Base-by-base conservation (phyloP, 2,888 invertebrate species). In the Leptinotarsa peninsularis region DNA sequence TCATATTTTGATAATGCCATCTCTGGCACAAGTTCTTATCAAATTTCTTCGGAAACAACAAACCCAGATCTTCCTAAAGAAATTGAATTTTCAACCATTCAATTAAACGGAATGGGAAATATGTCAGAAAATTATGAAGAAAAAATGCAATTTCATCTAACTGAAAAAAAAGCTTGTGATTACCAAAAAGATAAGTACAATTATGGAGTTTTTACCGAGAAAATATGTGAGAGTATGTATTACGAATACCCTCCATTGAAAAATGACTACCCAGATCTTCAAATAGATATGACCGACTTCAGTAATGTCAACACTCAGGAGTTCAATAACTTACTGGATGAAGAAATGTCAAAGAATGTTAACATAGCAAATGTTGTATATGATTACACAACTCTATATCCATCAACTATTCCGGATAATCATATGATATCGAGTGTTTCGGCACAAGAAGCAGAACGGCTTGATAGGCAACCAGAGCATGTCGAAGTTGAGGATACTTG, bases 401-500 rank as follows among this genome's bases (percentile, higher is more conserved):
- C 83, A 21, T 76, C 82, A n/a, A 81, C 74, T 71, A 81, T 83
- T 43, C 80, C 83, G 4, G 82, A 84, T 69, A 81, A 79, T 75
- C 82, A 82, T 71, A 83, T 89, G 83, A 88, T 88, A 67, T 77
- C 86, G 4, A 86, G 85, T 76, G 84, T 85, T 33, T 75, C 82
- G 49, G 81, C 85, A 5, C 82, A 79, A 49, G 84, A 84, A 72
- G 86, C 85, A 17, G 86, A 87, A 76, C 81, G 88, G 23, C 76
- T 88, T 54, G 88, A 88, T 79, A 82, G 84, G 67, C 86, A 87
- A 75, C 87, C 87, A 0, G 87, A 88, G 73, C 88, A 88, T 76
- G 87, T 87, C 18, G 87, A 88, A 80, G 88, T 88, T 23, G 88
- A 88, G 76, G 93, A 92, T 77, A 92, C 93, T 76, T 93, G 93